A percentile compares a stretch with the other conserved stretches of the same genome.
These are phyloP conservation scores for Caranx melampygus DNA, from an alignment of 2,113 vertebrate species.

Conservation along the genomic window DNA sequence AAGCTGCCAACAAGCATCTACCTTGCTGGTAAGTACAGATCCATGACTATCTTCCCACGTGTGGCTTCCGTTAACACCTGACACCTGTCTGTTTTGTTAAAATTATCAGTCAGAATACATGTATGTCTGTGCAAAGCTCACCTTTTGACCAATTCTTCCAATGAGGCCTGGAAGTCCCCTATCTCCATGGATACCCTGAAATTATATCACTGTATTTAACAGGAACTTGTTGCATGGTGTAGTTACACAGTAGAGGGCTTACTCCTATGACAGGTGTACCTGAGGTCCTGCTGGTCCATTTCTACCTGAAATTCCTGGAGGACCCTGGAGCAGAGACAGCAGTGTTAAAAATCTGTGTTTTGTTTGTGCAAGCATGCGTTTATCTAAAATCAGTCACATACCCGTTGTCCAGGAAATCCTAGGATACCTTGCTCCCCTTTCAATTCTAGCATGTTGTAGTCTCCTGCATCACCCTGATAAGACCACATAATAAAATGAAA, in stretches of 20 bases:
- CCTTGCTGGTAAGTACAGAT: neutral
- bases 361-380: neutral
- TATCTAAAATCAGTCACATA: constrained; percentile 26
- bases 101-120: neutral
- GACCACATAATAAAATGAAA: neutral
- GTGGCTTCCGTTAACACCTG: neutral
- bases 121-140: constrained; percentile 29
- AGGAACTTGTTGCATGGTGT: neutral
- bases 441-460: neutral
- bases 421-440: constrained; percentile 70
- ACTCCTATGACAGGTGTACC: constrained; percentile 38
- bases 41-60: neutral
- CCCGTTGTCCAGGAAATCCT: constrained; percentile 64
- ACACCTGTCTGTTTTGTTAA: neutral
- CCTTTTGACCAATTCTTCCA: constrained; percentile 68
- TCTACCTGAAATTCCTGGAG: constrained; percentile 47
- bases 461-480: constrained; percentile 40
- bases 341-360: neutral
- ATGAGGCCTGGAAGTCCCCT: constrained; percentile 63
- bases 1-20: neutral
- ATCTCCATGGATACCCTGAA: constrained; percentile 58
- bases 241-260: neutral
- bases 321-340: constrained; percentile 48
- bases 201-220: constrained; percentile 20
- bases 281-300: constrained; percentile 47